phyloP scores from a whole-genome alignment of 1,140 invertebrate genomes.

The Bactericera cockerelli region DNA sequence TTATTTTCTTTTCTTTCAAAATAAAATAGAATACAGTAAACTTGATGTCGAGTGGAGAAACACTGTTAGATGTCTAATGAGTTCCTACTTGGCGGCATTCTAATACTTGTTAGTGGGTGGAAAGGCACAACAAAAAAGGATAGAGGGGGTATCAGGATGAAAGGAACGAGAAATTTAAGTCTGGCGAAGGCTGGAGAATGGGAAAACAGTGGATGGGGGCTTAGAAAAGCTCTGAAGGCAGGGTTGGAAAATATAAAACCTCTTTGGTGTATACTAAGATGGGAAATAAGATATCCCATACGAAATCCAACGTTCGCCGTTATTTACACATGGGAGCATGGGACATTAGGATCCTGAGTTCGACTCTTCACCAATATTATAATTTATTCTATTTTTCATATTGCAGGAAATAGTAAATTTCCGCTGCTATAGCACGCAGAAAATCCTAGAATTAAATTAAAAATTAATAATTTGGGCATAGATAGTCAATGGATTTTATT shows the following conservation, averaged over 20 bases:
- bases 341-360: too few species aligned
- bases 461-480: too few species aligned
- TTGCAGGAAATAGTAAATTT: too few species aligned
- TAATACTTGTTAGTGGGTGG: slow-evolving; percentile 11
- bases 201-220: neutral
- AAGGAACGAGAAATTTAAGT: slow-evolving; percentile 9
- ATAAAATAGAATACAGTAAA: neutral
- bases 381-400: too few species aligned
- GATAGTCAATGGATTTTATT: too few species aligned
- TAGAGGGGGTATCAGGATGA: neutral
- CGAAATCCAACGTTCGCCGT: too few species aligned
- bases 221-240: slow-evolving; percentile 6
- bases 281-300: too few species aligned
- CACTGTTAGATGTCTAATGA: slow-evolving; percentile 6
- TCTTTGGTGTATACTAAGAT: too few species aligned
- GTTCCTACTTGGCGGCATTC: slow-evolving; percentile 1
- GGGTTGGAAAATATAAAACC: neutral
- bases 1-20: neutral
- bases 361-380: too few species aligned
- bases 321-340: too few species aligned
- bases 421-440: too few species aligned
- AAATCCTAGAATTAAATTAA: too few species aligned
- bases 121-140: neutral
- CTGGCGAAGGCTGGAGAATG: neutral
- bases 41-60: neutral